These are phyloP conservation scores for Cherax destructor DNA, from an alignment of 1,140 invertebrate genomes.

Conservation along the genomic window DNA sequence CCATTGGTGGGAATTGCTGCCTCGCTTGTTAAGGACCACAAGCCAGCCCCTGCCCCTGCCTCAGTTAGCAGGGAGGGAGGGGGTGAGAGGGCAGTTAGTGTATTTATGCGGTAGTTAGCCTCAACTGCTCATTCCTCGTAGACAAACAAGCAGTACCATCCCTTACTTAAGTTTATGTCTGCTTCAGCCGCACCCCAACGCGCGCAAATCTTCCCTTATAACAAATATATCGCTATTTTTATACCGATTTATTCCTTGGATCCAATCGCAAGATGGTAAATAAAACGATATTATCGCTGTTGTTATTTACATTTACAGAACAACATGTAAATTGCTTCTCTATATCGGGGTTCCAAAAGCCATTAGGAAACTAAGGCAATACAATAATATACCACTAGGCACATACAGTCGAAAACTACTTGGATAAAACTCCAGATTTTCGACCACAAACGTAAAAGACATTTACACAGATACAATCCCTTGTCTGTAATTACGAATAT, in stretches of 20 bases:
- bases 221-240: too few relatives aligned
- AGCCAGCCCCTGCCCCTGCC: not conserved
- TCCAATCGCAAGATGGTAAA: too few relatives aligned
- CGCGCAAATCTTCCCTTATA: too few relatives aligned
- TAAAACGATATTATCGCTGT: too few relatives aligned
- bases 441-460: not conserved
- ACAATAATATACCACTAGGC: not conserved
- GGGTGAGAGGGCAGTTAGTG: not conserved
- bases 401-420: not conserved
- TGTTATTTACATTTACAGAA: too few relatives aligned
- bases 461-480: not conserved
- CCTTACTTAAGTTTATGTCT: not conserved
- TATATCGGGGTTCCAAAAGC: not conserved
- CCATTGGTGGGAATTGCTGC: not conserved
- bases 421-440: not conserved
- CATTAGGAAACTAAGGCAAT: not conserved
- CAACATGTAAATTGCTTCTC: not conserved
- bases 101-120: slow-evolving; percentile 13
- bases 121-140: not conserved
- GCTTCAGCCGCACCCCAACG: too few relatives aligned
- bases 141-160: not conserved
- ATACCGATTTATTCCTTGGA: too few relatives aligned
- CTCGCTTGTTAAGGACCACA: not conserved
- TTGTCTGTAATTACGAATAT: not conserved
- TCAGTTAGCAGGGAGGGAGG: not conserved